phyloP scores from a whole-genome alignment of 2,797 vertebrate species.

The Coregonus sp. region DNA sequence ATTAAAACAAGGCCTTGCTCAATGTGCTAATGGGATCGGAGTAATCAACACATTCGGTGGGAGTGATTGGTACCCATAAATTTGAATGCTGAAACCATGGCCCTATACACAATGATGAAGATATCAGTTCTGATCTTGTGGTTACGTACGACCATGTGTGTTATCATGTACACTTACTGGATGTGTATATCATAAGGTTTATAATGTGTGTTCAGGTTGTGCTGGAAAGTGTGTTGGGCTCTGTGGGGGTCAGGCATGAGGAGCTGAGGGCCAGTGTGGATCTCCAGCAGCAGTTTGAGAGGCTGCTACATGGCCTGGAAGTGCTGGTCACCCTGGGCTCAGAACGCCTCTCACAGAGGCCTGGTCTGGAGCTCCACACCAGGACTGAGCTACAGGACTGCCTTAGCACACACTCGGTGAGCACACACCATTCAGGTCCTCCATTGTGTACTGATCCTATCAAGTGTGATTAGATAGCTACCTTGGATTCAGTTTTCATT shows the following conservation, averaged over 20 bases:
- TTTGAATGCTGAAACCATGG: background rate
- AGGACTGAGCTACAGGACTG: slow-evolving; percentile 71
- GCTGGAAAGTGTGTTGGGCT: slow-evolving; percentile 74
- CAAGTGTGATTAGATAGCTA: background rate
- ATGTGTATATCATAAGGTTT: background rate
- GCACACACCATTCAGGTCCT: background rate
- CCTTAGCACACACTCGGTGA: slow-evolving; percentile 81
- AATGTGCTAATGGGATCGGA: background rate
- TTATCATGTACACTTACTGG: background rate
- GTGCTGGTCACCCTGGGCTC: slow-evolving; percentile 74
- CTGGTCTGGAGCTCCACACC: slow-evolving; percentile 58
- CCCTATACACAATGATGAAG: background rate
- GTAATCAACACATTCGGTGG: background rate
- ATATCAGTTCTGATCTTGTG: background rate
- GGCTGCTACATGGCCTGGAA: slow-evolving; percentile 72
- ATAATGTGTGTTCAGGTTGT: slow-evolving; percentile 68
- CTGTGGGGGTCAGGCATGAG: slow-evolving; percentile 61
- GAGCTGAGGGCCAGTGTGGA: slow-evolving; percentile 67
- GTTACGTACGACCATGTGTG: background rate
- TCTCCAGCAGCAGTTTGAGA: slow-evolving; percentile 70
- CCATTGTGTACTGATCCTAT: background rate
- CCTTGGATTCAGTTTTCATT: background rate
- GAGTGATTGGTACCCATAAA: background rate
- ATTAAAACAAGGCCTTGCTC: background rate
- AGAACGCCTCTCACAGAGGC: slow-evolving; percentile 66